A percentile compares a stretch with the other conserved stretches of the same genome.
Evolutionary conservation across 2,797 vertebrate genomes (phyloP).

Genomic region (Lindbergichthys nudifrons): DNA sequence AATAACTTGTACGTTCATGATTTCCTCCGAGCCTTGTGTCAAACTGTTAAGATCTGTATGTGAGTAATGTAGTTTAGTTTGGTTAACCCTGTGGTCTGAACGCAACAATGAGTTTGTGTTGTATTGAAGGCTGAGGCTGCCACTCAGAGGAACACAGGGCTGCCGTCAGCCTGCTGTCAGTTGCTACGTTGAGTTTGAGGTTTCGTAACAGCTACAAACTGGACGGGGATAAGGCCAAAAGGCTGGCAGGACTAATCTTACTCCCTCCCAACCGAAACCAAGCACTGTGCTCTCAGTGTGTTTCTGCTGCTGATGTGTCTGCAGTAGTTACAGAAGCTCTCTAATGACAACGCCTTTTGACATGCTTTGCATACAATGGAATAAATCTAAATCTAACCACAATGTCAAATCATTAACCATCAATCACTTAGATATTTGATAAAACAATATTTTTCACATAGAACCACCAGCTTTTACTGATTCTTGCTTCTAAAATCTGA

Average conservation of each 20-base stretch:
- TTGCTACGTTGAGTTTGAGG: slow-evolving; percentile 47
- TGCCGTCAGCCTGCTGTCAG: slow-evolving; percentile 53
- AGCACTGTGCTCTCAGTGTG: neutral
- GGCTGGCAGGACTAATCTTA: slow-evolving; percentile 41
- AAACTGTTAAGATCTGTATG: neutral
- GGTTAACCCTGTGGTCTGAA: neutral
- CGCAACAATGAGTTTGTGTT: neutral
- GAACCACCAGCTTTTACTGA: too few relatives aligned
- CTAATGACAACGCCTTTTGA: neutral
- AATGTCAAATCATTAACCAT: neutral
- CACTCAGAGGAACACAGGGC: slow-evolving; percentile 9
- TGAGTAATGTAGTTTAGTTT: neutral
- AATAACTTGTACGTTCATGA: neutral
- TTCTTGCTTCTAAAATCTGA: neutral
- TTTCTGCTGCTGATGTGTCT: slow-evolving; percentile 20
- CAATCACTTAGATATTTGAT: neutral
- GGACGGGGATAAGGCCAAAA: slow-evolving; percentile 41
- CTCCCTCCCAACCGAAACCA: neutral
- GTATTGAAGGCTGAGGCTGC: neutral
- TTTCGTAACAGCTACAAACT: slow-evolving; percentile 53
- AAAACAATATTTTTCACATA: neutral
- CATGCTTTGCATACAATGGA: too few relatives aligned
- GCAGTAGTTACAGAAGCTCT: slow-evolving; percentile 8
- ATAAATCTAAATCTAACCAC: too few relatives aligned
- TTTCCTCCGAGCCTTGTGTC: neutral